Evolutionary conservation across 2,113 vertebrate species (phyloP).

Genomic region (Paradisaea rubra): DNA sequence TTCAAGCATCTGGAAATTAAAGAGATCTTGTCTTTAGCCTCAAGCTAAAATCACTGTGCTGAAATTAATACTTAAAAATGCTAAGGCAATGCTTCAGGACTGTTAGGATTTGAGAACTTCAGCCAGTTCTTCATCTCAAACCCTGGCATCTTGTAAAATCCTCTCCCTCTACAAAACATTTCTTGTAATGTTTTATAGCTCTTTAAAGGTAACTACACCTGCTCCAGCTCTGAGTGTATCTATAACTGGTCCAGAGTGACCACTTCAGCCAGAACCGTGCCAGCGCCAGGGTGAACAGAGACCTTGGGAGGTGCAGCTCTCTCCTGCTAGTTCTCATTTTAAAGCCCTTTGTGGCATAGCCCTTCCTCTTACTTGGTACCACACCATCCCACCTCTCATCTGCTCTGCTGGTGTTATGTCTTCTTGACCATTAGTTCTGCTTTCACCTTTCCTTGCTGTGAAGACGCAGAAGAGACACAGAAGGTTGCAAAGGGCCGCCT

Average conservation of each 20-base stretch:
- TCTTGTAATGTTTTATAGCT: background rate
- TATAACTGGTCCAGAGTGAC: background rate
- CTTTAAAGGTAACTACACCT: background rate
- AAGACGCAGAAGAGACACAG: background rate
- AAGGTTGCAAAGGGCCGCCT: background rate
- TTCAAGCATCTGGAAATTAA: background rate
- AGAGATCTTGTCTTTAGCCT: background rate
- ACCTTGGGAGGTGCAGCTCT: background rate
- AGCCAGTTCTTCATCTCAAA: background rate
- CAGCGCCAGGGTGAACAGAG: background rate
- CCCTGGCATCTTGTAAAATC: background rate
- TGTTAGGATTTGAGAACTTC: background rate
- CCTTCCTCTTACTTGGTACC: background rate
- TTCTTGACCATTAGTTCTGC: background rate
- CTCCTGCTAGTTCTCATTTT: background rate
- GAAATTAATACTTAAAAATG: background rate
- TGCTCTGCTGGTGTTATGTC: background rate
- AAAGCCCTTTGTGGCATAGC: background rate
- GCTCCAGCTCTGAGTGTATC: background rate
- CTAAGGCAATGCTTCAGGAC: background rate
- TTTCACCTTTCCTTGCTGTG: background rate
- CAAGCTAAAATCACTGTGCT: background rate
- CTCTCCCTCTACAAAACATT: background rate
- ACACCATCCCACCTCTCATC: background rate
- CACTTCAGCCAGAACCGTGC: background rate